Base-by-base conservation (phyloP, 1,140 invertebrate genomes). In the Pogonus chalceus region DNA sequence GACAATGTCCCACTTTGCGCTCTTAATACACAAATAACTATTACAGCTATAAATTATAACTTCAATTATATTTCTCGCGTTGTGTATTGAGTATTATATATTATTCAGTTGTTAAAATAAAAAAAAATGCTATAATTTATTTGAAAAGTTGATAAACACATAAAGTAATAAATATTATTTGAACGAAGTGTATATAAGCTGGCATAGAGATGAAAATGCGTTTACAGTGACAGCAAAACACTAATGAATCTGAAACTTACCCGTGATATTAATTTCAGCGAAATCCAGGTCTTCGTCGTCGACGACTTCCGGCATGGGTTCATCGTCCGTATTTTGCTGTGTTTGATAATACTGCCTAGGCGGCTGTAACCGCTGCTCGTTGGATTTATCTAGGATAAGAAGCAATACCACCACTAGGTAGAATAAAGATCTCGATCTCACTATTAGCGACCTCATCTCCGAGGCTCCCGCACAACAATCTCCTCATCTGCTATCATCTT, bases 221-320 rank as follows among this genome's bases (percentile, higher is more conserved):
- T 31, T 31, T 4, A 31, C 26, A 31, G 26, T 31, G 26, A 31
- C 26, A 31, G 4, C 7, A 7, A 31, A 31, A 7, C 14, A 31
- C 1, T 12, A 49, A 2, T n/a, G 9, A 2, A n/a, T 35, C 9
- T 24, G 57, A 59, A 63, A 73, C 71, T 70, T 64, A 64, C 63
- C 35, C 18, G 70, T 71, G 52, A 60, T 59, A 57, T 71, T 73
- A 53, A 55, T 53, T 37, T 70, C 65, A n/a, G n/a, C n/a, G n/a
- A n/a, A n/a, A n/a, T n/a, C n/a, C 56, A 63, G 14, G 49, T 69
- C 68, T 20, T 71, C 69, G 48, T 71, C 66, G 24, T 53, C 52
- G 63, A 37, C 26, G 7, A 20, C 26, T 20, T 22, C 23, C 21
- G 23, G 24, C 1, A 35, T 3, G 16, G 50, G 50, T 51, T 61